Percentiles rank a stretch among this genome's conserved stretches.
Evolutionary conservation across 2,113 vertebrate species (phyloP).

Genomic region (Hemiscyllium ocellatum): DNA sequence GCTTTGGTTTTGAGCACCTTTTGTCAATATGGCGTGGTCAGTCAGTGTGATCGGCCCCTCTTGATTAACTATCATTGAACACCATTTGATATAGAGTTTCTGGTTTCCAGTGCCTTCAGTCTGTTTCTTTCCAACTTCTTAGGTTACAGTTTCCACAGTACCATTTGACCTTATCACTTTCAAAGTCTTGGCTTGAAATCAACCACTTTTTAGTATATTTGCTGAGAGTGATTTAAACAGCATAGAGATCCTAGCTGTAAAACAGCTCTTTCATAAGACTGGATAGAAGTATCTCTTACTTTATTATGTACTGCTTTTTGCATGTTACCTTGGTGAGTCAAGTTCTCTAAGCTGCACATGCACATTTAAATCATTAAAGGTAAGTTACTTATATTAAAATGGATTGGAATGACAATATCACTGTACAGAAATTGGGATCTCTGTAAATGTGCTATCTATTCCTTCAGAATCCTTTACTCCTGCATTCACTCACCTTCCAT

Average conservation of each 20-base stretch:
- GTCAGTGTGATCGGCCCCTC: no score
- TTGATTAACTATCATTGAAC: neutral
- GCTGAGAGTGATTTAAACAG: neutral
- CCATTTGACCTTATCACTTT: neutral
- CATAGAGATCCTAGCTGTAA: neutral
- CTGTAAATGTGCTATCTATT: neutral
- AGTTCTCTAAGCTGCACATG: neutral
- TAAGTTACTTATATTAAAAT: neutral
- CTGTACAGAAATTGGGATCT: neutral
- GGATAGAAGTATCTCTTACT: neutral
- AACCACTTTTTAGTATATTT: neutral
- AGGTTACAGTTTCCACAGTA: constrained; percentile 16
- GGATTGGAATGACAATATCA: neutral
- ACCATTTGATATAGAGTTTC: neutral
- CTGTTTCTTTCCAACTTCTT: neutral
- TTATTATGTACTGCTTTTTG: neutral
- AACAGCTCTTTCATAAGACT: neutral
- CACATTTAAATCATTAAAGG: neutral
- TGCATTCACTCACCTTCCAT: neutral
- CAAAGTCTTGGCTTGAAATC: constrained; percentile 1
- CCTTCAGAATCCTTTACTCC: neutral
- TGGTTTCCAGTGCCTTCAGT: neutral
- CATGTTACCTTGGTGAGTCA: neutral
- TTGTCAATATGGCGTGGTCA: neutral
- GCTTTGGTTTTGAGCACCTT: neutral